Evolutionary conservation across 1,140 invertebrate species (phyloP), one percentile per base, ranked within the genome.

Genomic region (Orius insidiosus): DNA sequence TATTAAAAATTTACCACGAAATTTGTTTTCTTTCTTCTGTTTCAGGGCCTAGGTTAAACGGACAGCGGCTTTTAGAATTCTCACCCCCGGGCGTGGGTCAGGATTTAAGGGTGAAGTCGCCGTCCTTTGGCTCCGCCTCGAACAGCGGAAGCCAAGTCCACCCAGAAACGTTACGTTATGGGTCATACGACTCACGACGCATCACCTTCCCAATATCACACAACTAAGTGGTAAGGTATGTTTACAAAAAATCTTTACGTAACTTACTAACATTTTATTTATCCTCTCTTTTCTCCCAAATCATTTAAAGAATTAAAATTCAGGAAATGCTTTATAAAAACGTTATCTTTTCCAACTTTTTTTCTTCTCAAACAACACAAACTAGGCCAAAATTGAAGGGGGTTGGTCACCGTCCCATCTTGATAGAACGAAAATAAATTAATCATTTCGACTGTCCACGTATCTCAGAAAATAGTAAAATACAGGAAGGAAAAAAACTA

Each of bases 51-150:
- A 74, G 74, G 54, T 64, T 85, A 48, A 87, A 88, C 59, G 80
- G 82, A 5, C 85, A 89, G 59, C 75, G 78, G 18, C 67, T 89
- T 45, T 67, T 90, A 43, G 83, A 89, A 61, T 89, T 92, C 64
- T 74, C 72, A 47, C 76, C 79, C 54, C 71, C 68, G 40, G 65
- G 68, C 33, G 58, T 53, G 30, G 57, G 57, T 31, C 15, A 55
- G 44, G 71, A 78, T 43, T 60, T 79, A 13, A 66, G 69, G 46
- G 79, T 85, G 43, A 80, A 77, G 48, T 69, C 73, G 83, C 82
- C 1, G 74, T 74, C 32, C 64, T 86, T 38, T 82, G 83, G 80
- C 71, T 84, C 18, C 68, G 74, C 56, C 72, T 84, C 14, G 74
- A 78, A 53, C 44, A 44, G 43, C 42, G 46, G 46, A 46, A 49